phyloP scores from a whole-genome alignment of 2,888 invertebrate species.

The Cephus runcator region DNA sequence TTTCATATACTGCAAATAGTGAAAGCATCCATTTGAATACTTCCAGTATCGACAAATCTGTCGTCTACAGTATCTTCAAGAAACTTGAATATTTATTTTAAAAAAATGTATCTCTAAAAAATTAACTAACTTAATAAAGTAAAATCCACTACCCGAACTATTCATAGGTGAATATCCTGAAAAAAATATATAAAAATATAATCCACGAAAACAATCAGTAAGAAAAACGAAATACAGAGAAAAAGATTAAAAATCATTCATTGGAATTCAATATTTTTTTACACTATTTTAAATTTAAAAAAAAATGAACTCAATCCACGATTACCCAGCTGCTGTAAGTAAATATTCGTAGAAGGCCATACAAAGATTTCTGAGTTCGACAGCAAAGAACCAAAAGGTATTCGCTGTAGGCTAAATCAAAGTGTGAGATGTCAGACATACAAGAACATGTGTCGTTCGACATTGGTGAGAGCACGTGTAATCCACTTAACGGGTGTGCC shows the following conservation, averaged over 20 bases:
- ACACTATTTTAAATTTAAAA: neutral
- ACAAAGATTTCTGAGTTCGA: too few relatives aligned
- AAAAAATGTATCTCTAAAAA: too few relatives aligned
- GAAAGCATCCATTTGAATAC: neutral
- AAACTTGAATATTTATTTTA: too few relatives aligned
- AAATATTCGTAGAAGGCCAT: neutral
- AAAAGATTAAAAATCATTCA: neutral
- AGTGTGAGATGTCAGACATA: neutral
- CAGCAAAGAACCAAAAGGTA: neutral
- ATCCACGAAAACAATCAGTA: too few relatives aligned
- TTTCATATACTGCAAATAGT: neutral
- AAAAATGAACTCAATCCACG: neutral
- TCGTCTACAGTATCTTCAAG: too few relatives aligned
- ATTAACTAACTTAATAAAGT: too few relatives aligned
- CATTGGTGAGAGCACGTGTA: neutral
- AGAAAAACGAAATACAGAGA: neutral
- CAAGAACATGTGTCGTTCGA: neutral
- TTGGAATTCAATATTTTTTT: neutral
- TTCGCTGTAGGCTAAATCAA: neutral
- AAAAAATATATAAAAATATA: too few relatives aligned
- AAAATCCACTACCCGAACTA: too few relatives aligned
- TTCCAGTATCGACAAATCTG: neutral
- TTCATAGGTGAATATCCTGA: too few relatives aligned
- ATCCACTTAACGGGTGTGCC: constrained; percentile 34
- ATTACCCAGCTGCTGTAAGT: neutral